These are phyloP conservation scores for Sicus ferrugineus DNA, from an alignment of 2,888 invertebrate genomes.

Conservation along the genomic window DNA sequence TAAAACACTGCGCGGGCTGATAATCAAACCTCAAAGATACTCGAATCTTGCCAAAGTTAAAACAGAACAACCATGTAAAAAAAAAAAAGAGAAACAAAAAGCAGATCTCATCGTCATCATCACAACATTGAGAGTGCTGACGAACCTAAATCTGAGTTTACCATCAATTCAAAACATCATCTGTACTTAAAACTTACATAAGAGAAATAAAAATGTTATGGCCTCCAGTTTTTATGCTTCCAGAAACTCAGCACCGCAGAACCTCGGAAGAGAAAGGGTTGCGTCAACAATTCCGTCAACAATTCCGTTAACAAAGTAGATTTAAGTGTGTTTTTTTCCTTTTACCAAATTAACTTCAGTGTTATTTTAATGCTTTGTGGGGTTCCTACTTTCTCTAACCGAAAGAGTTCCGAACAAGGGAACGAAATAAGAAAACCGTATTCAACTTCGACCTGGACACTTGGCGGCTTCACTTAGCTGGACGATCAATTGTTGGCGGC, in stretches of 20 bases:
- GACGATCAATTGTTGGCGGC: background rate
- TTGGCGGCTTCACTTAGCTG: constrained; percentile 12
- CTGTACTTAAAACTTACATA: background rate
- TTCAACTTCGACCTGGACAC: constrained; percentile 21
- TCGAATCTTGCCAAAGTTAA: no score
- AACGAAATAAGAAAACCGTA: background rate
- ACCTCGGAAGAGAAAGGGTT: background rate
- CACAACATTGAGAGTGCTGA: no score
- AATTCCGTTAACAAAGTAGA: background rate
- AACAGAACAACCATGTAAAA: no score
- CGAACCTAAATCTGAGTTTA: background rate
- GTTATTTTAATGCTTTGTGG: background rate
- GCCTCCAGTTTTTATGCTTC: background rate
- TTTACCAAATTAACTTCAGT: background rate
- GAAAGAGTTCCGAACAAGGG: background rate
- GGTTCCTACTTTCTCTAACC: background rate
- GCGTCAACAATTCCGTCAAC: background rate
- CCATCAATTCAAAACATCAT: no score
- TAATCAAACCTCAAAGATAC: no score
- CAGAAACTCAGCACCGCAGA: background rate
- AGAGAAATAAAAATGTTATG: background rate
- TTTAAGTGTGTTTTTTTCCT: background rate
- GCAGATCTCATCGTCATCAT: no score
- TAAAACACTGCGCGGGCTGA: no score
- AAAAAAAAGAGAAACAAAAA: no score